Conservation (phyloP, 2,797 vertebrate genomes). For the Pempheris klunzingeri region DNA sequence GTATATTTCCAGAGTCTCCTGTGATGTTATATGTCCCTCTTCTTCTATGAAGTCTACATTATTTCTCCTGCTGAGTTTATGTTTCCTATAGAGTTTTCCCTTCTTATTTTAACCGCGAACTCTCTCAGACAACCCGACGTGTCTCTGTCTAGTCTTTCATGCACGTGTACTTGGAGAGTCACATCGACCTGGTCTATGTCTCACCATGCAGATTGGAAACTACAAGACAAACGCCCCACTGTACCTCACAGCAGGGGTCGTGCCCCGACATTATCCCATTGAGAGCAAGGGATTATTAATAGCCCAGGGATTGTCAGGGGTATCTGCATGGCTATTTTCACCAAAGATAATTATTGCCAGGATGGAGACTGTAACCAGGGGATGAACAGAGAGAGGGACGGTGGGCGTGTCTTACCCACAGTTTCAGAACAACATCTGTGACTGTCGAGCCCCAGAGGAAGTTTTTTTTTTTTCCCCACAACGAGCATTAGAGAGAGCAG, state of each 20-base stretch:
- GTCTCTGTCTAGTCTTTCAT: constrained; percentile 26
- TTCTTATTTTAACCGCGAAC: constrained; percentile 32
- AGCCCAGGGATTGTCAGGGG: constrained; percentile 69
- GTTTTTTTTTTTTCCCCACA: constrained; percentile 22
- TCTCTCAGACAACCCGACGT: constrained; percentile 3
- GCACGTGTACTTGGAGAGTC: constrained; percentile 21
- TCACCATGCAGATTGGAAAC: constrained; percentile 56
- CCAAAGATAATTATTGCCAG: constrained; percentile 66
- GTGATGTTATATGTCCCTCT: constrained; percentile 26
- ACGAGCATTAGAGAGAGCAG: constrained; percentile 16
- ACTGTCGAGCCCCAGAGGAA: constrained; percentile 44
- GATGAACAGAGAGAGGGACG: constrained; percentile 25
- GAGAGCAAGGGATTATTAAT: constrained; percentile 76
- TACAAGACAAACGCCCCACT: constrained; percentile 55
- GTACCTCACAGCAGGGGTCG: constrained; percentile 53
- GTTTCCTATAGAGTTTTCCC: constrained; percentile 22
- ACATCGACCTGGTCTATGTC: constrained; percentile 7
- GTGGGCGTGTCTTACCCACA: constrained; percentile 33
- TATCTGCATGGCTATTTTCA: constrained; percentile 66
- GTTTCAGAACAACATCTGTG: constrained; percentile 65
- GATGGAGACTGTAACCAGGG: constrained; percentile 62
- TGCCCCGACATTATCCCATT: constrained; percentile 74
- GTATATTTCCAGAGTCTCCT: constrained; percentile 28
- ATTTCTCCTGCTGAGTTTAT: constrained; percentile 34
- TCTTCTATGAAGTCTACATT: constrained; percentile 52